Evolutionary conservation across 2,888 invertebrate species (phyloP), one percentile per base, ranked within the genome.

Genomic region (Volucella bombylans): DNA sequence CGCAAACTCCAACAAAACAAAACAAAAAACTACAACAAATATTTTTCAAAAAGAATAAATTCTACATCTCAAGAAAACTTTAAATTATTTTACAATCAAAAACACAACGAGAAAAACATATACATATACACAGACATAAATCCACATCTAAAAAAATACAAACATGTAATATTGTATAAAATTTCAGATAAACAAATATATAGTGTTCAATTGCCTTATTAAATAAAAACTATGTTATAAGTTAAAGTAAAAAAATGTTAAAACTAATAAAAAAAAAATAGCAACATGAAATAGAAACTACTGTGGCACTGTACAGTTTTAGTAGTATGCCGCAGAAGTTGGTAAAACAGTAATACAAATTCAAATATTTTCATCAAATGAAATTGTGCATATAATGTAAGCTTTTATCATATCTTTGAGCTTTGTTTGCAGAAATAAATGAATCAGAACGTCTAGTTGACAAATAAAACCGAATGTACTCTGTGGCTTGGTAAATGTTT

Each of bases 121-220:
- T 39, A 72, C n/a, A 52, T 39, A 59, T 45, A 67, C 31, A 59
- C 10, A 50, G 10, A 14, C 52, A 59, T 49, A 23, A 0, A 23
- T 23, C 18, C 38, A n/a, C 4, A 59, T 31, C 57, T 57, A 10
- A 12, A 50, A 11, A 31, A 14, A 54, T 31, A 59, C 1, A 62
- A 18, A 39, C 8, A 64, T 15, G 11, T 11, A 71, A 18, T 62
- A n/a, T 47, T 49, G 49, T 31, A 65, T 74, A 61, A 52, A 76
- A 67, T 52, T 76, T 50, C 15, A 11, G 59, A 15, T 6, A 38
- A 57, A 61, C n/a, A 50, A 78, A 72, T 15, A 64, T 65, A 72
- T 55, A 82, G 82, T 82, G 72, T 82, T 82, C 78, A 78, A 78
- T 67, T 72, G 82, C 82, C 82, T 82, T 82, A 82, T 23, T 31